phyloP scores from a whole-genome alignment of 2,888 invertebrate genomes.

The Electrophaes corylata region DNA sequence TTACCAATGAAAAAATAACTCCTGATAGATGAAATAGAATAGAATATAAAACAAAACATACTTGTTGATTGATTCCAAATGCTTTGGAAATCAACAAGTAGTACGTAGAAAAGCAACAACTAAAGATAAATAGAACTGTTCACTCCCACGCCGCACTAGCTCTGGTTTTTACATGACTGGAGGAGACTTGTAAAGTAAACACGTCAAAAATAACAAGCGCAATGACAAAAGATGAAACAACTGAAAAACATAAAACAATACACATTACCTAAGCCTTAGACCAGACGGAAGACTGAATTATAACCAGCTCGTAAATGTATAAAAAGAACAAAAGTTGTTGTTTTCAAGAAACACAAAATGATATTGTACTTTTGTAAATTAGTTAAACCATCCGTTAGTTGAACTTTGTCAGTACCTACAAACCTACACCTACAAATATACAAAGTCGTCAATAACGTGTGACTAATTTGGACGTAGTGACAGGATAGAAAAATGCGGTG shows the following conservation, averaged over 20 bases:
- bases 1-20: no score
- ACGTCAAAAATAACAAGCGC: constrained; percentile 1
- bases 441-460: constrained; percentile 18
- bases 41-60: neutral
- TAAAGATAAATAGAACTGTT: constrained; percentile 2
- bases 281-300: neutral
- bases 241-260: neutral
- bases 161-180: neutral
- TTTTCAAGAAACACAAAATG: neutral
- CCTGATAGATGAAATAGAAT: neutral
- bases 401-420: neutral
- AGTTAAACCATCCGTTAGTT: neutral
- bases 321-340: neutral
- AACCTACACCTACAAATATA: neutral
- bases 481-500: constrained; percentile 28
- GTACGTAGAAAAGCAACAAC: neutral
- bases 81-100: constrained; percentile 10
- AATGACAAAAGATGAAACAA: constrained; percentile 7
- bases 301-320: neutral
- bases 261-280: neutral
- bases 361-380: neutral
- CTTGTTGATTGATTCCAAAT: neutral
- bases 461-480: constrained; percentile 24
- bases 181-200: neutral
- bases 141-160: constrained; percentile 12